phyloP scores from a whole-genome alignment of 2,113 vertebrate species.

The Xiphias gladius region DNA sequence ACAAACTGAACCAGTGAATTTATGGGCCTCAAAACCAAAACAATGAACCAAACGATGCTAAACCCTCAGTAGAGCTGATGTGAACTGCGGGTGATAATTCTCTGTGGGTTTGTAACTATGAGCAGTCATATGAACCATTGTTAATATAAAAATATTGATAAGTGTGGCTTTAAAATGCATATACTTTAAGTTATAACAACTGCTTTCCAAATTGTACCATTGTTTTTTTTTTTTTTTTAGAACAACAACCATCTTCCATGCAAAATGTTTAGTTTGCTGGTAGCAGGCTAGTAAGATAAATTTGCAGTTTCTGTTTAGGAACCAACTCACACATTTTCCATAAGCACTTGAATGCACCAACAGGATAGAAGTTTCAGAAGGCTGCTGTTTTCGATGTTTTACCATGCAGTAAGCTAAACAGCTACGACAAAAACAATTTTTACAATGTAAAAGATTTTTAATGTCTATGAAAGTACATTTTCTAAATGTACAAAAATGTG shows the following conservation, averaged over 20 bases:
- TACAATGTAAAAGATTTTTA: background rate
- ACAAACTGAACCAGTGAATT: too few species aligned
- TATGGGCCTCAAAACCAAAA: too few species aligned
- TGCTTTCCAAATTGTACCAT: background rate
- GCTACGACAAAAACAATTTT: too few species aligned
- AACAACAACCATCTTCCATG: background rate
- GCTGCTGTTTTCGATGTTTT: background rate
- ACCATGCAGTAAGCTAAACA: background rate
- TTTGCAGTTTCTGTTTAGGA: too few species aligned
- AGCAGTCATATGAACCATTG: too few species aligned
- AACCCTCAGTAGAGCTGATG: background rate
- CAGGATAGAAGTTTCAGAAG: background rate
- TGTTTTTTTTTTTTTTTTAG: background rate
- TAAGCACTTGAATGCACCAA: background rate
- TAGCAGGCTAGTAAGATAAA: too few species aligned
- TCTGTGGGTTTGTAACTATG: too few species aligned
- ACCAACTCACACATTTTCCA: background rate
- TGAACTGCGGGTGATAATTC: too few species aligned
- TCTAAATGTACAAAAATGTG: too few species aligned
- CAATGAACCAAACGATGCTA: background rate
- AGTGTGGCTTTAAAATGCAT: too few species aligned
- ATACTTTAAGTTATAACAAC: background rate
- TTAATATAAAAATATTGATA: too few species aligned
- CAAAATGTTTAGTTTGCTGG: background rate
- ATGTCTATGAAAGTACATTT: background rate